Percentiles rank a stretch among this genome's conserved stretches.
Evolutionary conservation across 2,888 invertebrate genomes (phyloP).

Genomic region (Rhingia rostrata): DNA sequence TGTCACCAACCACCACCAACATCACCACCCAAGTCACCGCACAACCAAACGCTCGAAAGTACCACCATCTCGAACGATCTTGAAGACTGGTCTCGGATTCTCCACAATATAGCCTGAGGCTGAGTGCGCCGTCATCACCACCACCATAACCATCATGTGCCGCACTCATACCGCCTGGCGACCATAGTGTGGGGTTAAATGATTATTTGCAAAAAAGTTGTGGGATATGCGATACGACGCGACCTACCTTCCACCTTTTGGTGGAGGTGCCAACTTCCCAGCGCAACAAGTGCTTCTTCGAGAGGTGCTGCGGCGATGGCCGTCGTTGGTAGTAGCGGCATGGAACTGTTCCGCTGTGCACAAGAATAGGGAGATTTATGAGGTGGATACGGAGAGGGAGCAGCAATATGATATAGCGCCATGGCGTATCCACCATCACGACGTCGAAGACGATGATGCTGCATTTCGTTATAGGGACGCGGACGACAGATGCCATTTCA

Average conservation of each 20-base stretch:
- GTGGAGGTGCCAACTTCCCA: conserved; percentile 67
- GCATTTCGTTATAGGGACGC: conserved; percentile 34
- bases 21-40: conserved; percentile 62
- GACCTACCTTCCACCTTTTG: conserved; percentile 66
- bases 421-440: conserved; percentile 27
- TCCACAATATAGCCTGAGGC: conserved; percentile 44
- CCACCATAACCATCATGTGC: conserved; percentile 38
- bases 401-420: conserved; percentile 71
- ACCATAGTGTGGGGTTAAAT: conserved; percentile 53
- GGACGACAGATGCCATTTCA: conserved; percentile 68
- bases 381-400: conserved; percentile 24
- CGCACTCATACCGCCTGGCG: conserved; percentile 47
- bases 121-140: conserved; percentile 23
- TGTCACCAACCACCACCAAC: conserved; percentile 32
- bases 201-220: conserved; percentile 67
- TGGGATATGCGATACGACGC: conserved; percentile 66
- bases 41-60: conserved; percentile 53
- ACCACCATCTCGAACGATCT: conserved; percentile 60
- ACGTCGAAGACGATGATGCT: conserved; percentile 35
- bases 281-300: conserved; percentile 63
- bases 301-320: background rate
- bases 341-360: conserved; percentile 42
- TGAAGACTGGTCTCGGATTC: conserved; percentile 70
- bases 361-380: conserved; percentile 55
- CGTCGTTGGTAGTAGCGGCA: background rate